Evolutionary conservation across 2,797 vertebrate species (phyloP).

Genomic region (Tadarida brasiliensis): DNA sequence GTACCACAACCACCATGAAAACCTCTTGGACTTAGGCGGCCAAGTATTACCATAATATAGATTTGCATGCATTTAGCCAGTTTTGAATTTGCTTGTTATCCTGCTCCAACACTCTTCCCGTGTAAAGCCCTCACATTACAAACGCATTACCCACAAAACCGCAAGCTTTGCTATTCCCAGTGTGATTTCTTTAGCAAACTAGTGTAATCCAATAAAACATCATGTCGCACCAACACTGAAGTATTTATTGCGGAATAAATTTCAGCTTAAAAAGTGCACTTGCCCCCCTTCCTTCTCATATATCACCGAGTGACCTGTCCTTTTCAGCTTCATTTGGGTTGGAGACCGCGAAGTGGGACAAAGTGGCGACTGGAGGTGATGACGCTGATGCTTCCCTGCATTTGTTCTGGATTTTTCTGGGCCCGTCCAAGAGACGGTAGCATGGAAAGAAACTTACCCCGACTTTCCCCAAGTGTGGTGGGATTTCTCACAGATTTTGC

Average conservation of each 20-base stretch:
- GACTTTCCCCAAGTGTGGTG: conserved; percentile 74
- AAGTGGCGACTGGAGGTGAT: conserved; percentile 62
- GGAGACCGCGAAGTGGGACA: conserved; percentile 56
- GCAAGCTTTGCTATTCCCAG: conserved; percentile 84
- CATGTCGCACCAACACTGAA: conserved; percentile 82
- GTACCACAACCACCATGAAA: conserved; percentile 75
- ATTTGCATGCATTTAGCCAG: conserved; percentile 80
- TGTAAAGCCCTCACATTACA: conserved; percentile 83
- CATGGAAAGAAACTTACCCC: background rate
- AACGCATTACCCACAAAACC: conserved; percentile 86
- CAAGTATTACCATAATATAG: conserved; percentile 31
- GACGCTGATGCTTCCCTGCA: conserved; percentile 49
- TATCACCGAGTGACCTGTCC: conserved; percentile 71
- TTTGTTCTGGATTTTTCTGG: conserved; percentile 75
- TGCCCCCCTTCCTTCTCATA: background rate
- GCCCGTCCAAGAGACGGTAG: conserved; percentile 38
- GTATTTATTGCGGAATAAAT: conserved; percentile 86
- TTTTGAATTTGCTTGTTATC: conserved; percentile 86
- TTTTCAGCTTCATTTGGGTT: conserved; percentile 73
- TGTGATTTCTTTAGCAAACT: conserved; percentile 86
- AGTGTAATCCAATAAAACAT: conserved; percentile 87
- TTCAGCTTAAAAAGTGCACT: conserved; percentile 81
- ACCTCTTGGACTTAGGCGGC: conserved; percentile 4
- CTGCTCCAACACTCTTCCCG: conserved; percentile 79
- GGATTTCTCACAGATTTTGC: conserved; percentile 85